These are phyloP conservation scores for Chrysoperla carnea DNA, from an alignment of 1,140 invertebrate species.

Conservation along the genomic window DNA sequence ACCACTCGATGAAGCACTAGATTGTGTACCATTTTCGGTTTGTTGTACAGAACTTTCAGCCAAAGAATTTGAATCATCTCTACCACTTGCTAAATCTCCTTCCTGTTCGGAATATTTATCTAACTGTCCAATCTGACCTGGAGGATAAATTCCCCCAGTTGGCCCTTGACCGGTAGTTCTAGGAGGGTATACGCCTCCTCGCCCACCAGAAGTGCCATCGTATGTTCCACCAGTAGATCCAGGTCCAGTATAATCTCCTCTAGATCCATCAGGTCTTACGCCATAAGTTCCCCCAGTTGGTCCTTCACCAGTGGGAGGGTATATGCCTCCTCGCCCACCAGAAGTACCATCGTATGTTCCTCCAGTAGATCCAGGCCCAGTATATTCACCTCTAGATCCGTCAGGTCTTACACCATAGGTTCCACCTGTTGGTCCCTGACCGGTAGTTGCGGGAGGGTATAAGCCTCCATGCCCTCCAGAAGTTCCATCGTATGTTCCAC, in stretches of 20 bases:
- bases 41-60: slow-evolving; percentile 51
- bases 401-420: too few relatives aligned
- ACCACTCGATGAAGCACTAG: slow-evolving; percentile 54
- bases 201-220: background rate
- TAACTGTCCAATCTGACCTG: background rate
- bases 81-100: slow-evolving; percentile 18
- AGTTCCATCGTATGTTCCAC: too few relatives aligned
- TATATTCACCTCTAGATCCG: too few relatives aligned
- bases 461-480: background rate
- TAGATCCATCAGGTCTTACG: background rate
- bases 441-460: too few relatives aligned
- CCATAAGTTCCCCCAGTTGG: background rate
- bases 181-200: background rate
- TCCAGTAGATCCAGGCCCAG: background rate
- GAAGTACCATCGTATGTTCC: background rate
- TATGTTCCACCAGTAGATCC: background rate
- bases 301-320: too few relatives aligned
- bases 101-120: background rate
- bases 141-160: background rate
- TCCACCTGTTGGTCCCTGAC: too few relatives aligned
- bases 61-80: slow-evolving; percentile 49
- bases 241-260: too few relatives aligned
- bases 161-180: too few relatives aligned
- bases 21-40: slow-evolving; percentile 47
- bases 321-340: background rate